phyloP scores from a whole-genome alignment of 2,888 invertebrate species.

The Calameuta idolon region DNA sequence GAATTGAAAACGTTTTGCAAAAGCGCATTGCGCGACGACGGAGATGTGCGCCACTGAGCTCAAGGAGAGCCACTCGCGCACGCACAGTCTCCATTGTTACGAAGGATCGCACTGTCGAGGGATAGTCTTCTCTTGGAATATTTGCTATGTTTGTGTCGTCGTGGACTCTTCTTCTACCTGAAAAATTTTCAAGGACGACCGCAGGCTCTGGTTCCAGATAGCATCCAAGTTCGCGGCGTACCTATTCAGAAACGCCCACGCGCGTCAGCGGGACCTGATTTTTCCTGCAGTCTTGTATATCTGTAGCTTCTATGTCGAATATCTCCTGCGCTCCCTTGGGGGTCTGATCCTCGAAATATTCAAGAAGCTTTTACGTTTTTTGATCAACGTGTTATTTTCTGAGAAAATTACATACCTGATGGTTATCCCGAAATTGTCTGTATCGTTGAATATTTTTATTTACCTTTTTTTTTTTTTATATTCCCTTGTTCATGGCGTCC shows the following conservation, averaged over 20 bases:
- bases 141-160: conserved; percentile 6
- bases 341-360: background rate
- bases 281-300: background rate
- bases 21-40: conserved; percentile 29
- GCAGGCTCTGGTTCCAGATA: background rate
- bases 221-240: background rate
- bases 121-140: background rate
- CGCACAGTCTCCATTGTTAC: conserved; percentile 17
- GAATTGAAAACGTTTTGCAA: background rate
- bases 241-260: background rate
- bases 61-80: conserved; percentile 48
- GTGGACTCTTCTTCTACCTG: background rate
- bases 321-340: background rate
- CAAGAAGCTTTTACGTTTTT: background rate
- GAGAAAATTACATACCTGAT: background rate
- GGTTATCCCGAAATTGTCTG: background rate
- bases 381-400: background rate
- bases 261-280: background rate
- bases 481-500: background rate
- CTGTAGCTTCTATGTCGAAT: background rate
- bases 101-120: background rate
- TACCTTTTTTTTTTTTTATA: background rate
- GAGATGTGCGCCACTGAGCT: conserved; percentile 43
- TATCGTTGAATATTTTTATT: background rate
- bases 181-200: background rate